A percentile compares a stretch with the other conserved stretches of the same genome.
phyloP scores from a whole-genome alignment of 2,113 vertebrate species.

The Balaeniceps rex region DNA sequence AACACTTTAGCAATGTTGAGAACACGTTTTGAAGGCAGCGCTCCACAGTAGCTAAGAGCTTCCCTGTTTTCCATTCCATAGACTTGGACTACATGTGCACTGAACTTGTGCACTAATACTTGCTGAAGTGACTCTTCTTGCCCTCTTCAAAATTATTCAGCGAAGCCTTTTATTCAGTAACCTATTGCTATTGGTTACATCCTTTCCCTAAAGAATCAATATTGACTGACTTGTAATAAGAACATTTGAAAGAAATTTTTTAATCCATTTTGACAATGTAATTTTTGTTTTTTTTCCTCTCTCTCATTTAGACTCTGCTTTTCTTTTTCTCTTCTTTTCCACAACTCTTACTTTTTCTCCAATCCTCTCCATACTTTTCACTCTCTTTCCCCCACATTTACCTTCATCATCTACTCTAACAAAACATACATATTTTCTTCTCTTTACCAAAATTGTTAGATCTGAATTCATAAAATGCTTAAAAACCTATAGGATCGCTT shows the following conservation, averaged over 20 bases:
- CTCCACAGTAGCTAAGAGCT: background rate
- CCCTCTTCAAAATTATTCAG: background rate
- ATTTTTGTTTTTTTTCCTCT: background rate
- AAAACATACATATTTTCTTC: background rate
- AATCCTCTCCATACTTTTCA: background rate
- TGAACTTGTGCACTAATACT: background rate
- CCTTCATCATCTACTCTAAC: background rate
- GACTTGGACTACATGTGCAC: fast-evolving
- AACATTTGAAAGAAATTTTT: background rate
- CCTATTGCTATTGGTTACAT: background rate
- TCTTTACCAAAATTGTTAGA: background rate
- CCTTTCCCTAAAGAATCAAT: background rate
- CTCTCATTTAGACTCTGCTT: background rate
- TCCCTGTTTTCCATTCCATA: background rate
- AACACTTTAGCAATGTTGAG: background rate
- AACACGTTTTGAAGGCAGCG: background rate
- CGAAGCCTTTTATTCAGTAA: background rate
- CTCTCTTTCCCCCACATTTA: background rate
- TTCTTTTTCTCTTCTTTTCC: background rate
- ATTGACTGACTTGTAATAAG: background rate
- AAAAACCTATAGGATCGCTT: background rate
- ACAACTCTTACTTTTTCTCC: background rate
- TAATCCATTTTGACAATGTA: background rate
- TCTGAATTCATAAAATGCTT: background rate
- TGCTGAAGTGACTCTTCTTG: background rate